A percentile compares a stretch with the other conserved stretches of the same genome.
phyloP scores from a whole-genome alignment of 2,113 vertebrate genomes.

The Nothobranchius kuhntae region DNA sequence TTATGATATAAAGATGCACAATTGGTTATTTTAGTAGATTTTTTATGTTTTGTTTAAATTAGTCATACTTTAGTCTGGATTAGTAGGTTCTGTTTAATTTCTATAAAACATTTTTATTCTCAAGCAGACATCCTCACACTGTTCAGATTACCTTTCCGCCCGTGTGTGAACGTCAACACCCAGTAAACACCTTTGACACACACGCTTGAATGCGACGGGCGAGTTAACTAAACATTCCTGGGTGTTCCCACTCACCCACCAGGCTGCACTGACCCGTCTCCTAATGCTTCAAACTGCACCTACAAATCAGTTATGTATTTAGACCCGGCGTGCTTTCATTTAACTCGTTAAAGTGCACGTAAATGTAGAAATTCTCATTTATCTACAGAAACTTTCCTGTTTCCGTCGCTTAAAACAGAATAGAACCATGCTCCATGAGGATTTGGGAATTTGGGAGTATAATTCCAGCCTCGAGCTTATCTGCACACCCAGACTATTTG shows the following conservation, averaged over 20 bases:
- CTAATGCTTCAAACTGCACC: constrained; percentile 37
- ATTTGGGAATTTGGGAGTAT: constrained; percentile 75
- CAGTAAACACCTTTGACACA: constrained; percentile 80
- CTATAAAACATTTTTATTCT: neutral
- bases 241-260: constrained; percentile 69
- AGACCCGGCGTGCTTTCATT: no score
- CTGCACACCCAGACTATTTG: constrained; percentile 77
- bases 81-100: neutral
- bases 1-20: neutral
- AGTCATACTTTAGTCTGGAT: no score
- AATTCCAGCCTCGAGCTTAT: constrained; percentile 70
- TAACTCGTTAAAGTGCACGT: no score
- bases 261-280: constrained; percentile 60
- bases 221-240: constrained; percentile 79
- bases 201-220: constrained; percentile 73
- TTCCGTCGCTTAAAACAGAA: constrained; percentile 28
- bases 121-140: neutral
- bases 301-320: neutral
- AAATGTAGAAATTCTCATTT: no score
- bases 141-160: constrained; percentile 51
- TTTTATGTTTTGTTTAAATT: no score
- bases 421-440: constrained; percentile 45
- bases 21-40: no score
- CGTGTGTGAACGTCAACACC: constrained; percentile 75
- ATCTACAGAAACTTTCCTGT: neutral